Conservation (phyloP, 1,140 invertebrate species). For the Trichogramma pretiosum region DNA sequence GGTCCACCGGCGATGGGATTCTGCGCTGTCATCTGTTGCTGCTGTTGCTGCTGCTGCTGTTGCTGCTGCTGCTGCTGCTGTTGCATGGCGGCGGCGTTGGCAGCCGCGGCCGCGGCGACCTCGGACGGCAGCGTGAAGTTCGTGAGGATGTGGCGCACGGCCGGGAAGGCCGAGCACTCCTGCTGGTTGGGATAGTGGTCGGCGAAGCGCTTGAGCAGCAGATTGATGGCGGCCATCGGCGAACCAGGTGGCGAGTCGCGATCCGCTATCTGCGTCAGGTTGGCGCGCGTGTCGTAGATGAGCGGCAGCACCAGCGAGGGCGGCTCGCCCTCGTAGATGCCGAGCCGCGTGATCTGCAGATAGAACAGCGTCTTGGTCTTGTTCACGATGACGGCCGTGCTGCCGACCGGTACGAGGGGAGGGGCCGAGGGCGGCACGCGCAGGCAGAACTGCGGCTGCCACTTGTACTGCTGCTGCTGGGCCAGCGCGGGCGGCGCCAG, state of each 20-base stretch:
- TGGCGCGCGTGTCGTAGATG: constrained; percentile 78
- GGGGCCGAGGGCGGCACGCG: constrained; percentile 78
- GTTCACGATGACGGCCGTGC: constrained; percentile 60
- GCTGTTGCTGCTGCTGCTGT: background rate
- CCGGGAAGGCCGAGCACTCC: constrained; percentile 82
- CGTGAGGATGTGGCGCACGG: constrained; percentile 73
- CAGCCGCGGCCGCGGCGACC: constrained; percentile 30
- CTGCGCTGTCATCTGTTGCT: constrained; percentile 36
- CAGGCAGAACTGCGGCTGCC: constrained; percentile 84
- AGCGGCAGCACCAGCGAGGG: constrained; percentile 76
- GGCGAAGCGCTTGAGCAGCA: constrained; percentile 62
- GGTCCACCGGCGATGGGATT: constrained; percentile 40
- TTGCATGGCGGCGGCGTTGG: background rate
- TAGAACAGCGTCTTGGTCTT: constrained; percentile 84
- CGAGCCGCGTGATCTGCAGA: constrained; percentile 73
- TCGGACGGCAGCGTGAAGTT: constrained; percentile 70
- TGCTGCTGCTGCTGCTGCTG: background rate
- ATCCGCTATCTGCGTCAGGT: constrained; percentile 78
- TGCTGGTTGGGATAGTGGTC: constrained; percentile 56
- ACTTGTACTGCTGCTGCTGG: constrained; percentile 74
- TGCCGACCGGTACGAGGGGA: constrained; percentile 75
- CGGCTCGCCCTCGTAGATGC: constrained; percentile 59
- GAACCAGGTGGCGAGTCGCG: constrained; percentile 55
- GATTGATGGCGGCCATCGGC: constrained; percentile 54
- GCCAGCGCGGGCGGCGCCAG: constrained; percentile 57